Conservation (phyloP, 2,888 invertebrate species). For the Phlogophora meticulosa region DNA sequence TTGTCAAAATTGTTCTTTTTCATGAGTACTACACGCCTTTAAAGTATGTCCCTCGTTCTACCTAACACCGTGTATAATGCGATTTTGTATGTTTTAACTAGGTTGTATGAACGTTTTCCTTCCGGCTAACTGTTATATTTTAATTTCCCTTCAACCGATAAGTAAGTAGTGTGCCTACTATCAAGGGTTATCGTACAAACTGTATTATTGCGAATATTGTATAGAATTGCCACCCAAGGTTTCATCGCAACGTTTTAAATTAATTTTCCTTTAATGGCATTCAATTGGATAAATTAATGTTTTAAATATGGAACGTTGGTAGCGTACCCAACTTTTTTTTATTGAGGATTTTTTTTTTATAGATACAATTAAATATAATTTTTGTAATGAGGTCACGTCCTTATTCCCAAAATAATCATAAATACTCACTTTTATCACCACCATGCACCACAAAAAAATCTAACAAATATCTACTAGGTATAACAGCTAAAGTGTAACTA, state of each 20-base stretch:
- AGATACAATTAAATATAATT: no score
- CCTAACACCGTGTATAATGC: no score
- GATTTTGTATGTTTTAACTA: constrained; percentile 17
- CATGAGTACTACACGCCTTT: no score
- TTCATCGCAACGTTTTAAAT: background rate
- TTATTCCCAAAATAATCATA: background rate
- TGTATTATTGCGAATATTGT: background rate
- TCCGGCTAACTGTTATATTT: constrained; percentile 12
- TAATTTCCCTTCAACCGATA: constrained; percentile 9
- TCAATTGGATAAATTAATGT: background rate
- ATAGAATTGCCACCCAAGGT: background rate
- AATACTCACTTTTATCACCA: constrained; percentile 36
- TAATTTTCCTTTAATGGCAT: background rate
- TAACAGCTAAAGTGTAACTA: constrained; percentile 71
- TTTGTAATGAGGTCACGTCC: no score
- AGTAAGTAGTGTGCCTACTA: background rate
- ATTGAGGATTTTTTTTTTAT: no score
- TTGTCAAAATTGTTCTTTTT: no score
- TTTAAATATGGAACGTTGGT: no score
- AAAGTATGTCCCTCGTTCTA: no score
- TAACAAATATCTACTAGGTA: constrained; percentile 52
- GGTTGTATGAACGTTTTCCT: constrained; percentile 41
- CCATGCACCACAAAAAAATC: constrained; percentile 52
- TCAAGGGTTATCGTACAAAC: constrained; percentile 1
- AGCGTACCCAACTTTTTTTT: no score